A percentile compares a stretch with the other conserved stretches of the same genome.
These are phyloP conservation scores for Nilaparvata lugens DNA, from an alignment of 1,140 invertebrate genomes.

Conservation along the genomic window DNA sequence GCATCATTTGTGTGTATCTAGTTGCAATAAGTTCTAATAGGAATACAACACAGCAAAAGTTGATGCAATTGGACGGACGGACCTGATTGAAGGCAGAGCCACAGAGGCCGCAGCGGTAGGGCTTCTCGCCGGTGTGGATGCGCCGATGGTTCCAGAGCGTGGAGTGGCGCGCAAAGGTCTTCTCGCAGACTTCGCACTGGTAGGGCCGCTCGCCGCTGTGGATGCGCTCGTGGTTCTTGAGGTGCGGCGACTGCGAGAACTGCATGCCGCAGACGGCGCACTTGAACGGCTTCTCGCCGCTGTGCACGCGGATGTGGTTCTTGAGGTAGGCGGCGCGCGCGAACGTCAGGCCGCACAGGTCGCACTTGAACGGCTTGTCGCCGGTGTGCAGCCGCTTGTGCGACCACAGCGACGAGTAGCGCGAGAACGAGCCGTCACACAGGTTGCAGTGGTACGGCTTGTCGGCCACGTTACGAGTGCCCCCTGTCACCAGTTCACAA, in stretches of 20 bases:
- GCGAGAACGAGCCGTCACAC: slow-evolving; percentile 50
- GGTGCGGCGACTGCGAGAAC: slow-evolving; percentile 76
- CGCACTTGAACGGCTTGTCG: slow-evolving; percentile 85
- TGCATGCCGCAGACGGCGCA: slow-evolving; percentile 82
- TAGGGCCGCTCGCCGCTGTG: slow-evolving; percentile 85
- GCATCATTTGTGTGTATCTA: no score
- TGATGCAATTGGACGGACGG: no score
- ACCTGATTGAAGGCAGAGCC: slow-evolving; percentile 70
- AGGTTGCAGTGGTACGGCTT: slow-evolving; percentile 82
- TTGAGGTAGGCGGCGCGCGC: slow-evolving; percentile 85
- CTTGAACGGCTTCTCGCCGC: slow-evolving; percentile 72
- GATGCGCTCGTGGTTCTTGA: slow-evolving; percentile 87
- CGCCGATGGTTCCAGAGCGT: slow-evolving; percentile 85
- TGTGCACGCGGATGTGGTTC: slow-evolving; percentile 80
- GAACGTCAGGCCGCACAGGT: slow-evolving; percentile 87
- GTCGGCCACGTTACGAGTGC: slow-evolving; percentile 37
- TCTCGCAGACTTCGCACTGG: slow-evolving; percentile 85
- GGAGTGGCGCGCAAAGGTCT: slow-evolving; percentile 76
- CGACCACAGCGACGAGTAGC: slow-evolving; percentile 74
- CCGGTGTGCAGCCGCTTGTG: slow-evolving; percentile 77
- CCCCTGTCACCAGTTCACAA: no score
- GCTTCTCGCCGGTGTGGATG: slow-evolving; percentile 90
- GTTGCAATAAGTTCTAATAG: no score
- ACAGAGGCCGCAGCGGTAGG: slow-evolving; percentile 74
- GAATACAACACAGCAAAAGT: no score